Base-by-base conservation (phyloP, 2,113 vertebrate genomes). In the Melanerpes aurifrons region DNA sequence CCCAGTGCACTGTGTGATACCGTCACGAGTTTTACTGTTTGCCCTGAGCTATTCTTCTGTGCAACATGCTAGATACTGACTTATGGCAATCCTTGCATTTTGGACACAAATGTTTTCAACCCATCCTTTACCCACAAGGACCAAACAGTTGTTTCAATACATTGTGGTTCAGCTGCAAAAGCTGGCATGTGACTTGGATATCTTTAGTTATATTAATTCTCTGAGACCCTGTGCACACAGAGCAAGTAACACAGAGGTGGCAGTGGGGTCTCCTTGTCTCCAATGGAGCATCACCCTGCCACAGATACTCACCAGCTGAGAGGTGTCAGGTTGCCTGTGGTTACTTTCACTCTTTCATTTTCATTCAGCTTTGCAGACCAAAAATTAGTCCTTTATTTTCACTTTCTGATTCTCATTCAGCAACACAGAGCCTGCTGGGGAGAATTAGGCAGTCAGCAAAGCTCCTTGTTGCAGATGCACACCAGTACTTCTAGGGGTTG, bases 271-370 rank as follows among this genome's bases (percentile, higher is more conserved):
- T 76, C 25, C 31, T 71, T 24, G 31, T 18, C 72, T 62, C 25
- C 2, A 1, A 0, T 20, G 35, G 74, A 81, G 25, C 47, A 82
- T 26, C 70, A 47, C 32, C 50, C 32, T 31, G 43, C 29, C 53
- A 22, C 54, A 63, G 45, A 74, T 2, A 32, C 50, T 79, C 50
- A 22, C 57, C 61, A 94, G 57, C 32, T 0, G 6, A 88, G 64
- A 90, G n/a, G 43, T 37, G n/a, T 4, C 1, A 6, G 26, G 53
- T 53, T 92, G 69, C 67, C n/a, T 84, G 93, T 43, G 66, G 86
- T 95, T 92, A 53, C 54, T 90, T 45, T 94, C 85, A 48, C 86
- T 89, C 61, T 81, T 71, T 89, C 84, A 22, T 18, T 68, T 93
- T 86, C 6, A 15, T 92, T 94, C 13, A 43, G 77, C 69, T 86